A percentile compares a stretch with the other conserved stretches of the same genome.
These are phyloP conservation scores for Zaprionus lachaisei DNA, from an alignment of 1,140 invertebrate genomes.

Conservation along the genomic window DNA sequence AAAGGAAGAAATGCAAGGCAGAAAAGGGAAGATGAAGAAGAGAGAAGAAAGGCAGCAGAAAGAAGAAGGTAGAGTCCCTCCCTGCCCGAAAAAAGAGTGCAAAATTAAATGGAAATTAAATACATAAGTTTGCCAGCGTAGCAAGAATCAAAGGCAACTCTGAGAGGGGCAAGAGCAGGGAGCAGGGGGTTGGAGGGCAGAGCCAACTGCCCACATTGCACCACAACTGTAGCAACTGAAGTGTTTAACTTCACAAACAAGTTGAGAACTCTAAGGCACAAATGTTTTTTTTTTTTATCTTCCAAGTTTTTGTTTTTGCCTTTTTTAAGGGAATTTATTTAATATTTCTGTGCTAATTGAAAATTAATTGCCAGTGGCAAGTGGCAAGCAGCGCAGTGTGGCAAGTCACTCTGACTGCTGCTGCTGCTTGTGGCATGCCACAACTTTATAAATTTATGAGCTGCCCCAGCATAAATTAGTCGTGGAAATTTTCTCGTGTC, in stretches of 20 bases:
- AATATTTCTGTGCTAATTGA: slow-evolving; percentile 33
- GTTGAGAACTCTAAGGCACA: neutral
- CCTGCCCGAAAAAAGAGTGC: neutral
- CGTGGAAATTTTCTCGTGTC: slow-evolving; percentile 29
- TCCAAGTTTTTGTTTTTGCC: neutral
- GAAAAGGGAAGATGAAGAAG: neutral
- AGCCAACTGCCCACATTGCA: neutral
- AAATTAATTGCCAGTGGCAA: slow-evolving; percentile 46
- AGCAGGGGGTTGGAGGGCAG: neutral
- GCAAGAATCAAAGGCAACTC: neutral
- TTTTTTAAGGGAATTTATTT: slow-evolving; percentile 2
- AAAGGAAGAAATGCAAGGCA: neutral
- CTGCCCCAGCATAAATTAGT: slow-evolving; percentile 46
- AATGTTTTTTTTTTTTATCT: neutral
- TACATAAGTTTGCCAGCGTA: neutral
- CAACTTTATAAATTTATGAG: slow-evolving; percentile 36
- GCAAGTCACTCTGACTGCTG: slow-evolving; percentile 5
- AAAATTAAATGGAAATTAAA: slow-evolving; percentile 34
- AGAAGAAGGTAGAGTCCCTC: neutral
- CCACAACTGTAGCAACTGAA: neutral
- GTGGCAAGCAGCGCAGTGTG: neutral
- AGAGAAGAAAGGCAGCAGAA: neutral
- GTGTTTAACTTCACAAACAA: neutral
- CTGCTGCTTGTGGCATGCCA: neutral
- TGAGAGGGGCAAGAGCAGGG: neutral